phyloP scores from a whole-genome alignment of 2,797 vertebrate species.

The Emys orbicularis region DNA sequence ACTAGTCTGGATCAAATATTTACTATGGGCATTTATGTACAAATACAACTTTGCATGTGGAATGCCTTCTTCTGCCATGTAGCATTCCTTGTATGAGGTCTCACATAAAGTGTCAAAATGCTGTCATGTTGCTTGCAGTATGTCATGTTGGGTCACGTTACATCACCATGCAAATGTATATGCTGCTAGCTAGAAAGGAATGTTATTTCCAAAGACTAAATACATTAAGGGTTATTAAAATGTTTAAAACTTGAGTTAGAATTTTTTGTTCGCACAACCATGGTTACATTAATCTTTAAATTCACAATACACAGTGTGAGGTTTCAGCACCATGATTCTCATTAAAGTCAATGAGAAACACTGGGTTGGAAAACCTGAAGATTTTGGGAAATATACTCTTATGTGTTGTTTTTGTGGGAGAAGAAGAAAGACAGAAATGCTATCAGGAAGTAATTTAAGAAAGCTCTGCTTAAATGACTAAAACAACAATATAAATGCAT shows the following conservation, averaged over 20 bases:
- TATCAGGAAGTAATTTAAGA: neutral
- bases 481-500: neutral
- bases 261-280: neutral
- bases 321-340: neutral
- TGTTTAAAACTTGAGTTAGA: neutral
- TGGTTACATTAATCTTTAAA: neutral
- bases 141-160: neutral
- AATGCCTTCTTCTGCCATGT: neutral
- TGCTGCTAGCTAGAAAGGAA: neutral
- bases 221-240: neutral
- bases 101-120: neutral
- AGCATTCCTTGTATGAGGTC: neutral
- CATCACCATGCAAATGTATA: neutral
- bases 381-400: neutral
- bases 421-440: neutral
- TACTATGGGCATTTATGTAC: neutral
- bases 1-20: neutral
- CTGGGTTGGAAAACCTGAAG: neutral
- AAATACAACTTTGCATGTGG: neutral
- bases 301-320: neutral
- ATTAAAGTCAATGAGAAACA: neutral
- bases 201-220: neutral
- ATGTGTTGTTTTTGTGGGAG: fast-evolving
- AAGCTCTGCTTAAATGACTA: neutral
- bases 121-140: neutral